Evolutionary conservation across 1,140 invertebrate genomes (phyloP), one percentile per base, ranked within the genome.

Genomic region (Drosophila novamexicana): DNA sequence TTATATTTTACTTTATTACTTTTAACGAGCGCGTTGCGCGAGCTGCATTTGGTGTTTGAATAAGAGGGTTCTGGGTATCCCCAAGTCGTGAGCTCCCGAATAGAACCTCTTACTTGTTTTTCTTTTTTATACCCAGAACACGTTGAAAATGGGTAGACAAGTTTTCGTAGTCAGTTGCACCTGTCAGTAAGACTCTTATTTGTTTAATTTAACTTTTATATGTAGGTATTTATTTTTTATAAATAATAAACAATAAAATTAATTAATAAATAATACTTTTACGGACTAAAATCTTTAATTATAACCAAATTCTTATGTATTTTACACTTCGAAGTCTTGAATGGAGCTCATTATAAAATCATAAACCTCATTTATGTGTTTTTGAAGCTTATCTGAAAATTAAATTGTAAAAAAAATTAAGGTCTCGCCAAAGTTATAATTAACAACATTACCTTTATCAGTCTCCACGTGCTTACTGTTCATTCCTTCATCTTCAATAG

Each of bases 281-380:
- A 34, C 7, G 65, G 54, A 40, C 32, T 50, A n/a, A 47, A 62
- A 64, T 49, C 16, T 22, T 44, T n/a, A 7, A 9, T 34, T 29
- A 22, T 54, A 12, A 10, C 14, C 6, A 36, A 37, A 16, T 16
- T 14, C 9, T 49, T 61, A 61, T 37, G 18, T 58, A 57, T 22
- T 36, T 50, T 64, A 53, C 56, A 78, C 47, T 42, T 88, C 84
- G 49, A 77, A 89, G 7, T 52, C 64, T 39, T 77, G 53, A 58
- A 88, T 83, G 3, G 86, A 86, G 44, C 58, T 77, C 8, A 72
- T 64, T 37, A 90, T 75, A 54, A 86, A 86, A 8, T 90, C 79
- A 45, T 81, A 81, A n/a, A 78, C 39, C n/a, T 90, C 77, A 39
- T 86, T 69, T 57, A 90, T 86, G 12, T 82, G 81, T 36, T 76